These are phyloP conservation scores for Tribolium castaneum DNA, from an alignment of 1,140 invertebrate genomes.

Conservation along the genomic window DNA sequence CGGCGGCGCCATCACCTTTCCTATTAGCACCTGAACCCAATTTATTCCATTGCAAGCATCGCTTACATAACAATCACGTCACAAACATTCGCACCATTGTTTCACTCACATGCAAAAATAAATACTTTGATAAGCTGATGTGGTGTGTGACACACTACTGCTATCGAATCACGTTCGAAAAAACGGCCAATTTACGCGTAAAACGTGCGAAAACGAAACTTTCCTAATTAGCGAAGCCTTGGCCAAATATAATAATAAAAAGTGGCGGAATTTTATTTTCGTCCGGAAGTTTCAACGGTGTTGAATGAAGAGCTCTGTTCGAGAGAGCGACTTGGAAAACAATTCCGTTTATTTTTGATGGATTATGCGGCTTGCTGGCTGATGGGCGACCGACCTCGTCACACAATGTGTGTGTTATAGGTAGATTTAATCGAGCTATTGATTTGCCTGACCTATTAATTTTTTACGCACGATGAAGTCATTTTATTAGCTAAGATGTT, in stretches of 20 bases:
- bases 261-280: background rate
- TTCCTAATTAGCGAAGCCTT: background rate
- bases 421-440: conserved; percentile 14
- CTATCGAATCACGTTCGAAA: background rate
- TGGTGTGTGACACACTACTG: background rate
- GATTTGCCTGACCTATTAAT: conserved; percentile 20
- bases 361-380: background rate
- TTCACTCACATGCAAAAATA: background rate
- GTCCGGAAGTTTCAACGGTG: background rate
- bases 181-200: background rate
- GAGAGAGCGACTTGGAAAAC: background rate
- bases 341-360: background rate
- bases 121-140: background rate
- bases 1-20: background rate
- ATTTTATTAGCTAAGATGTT: background rate
- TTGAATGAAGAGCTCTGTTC: conserved; percentile 4
- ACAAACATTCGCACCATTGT: background rate
- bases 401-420: background rate
- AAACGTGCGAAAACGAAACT: conserved; percentile 2
- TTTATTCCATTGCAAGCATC: background rate
- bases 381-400: background rate
- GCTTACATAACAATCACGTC: background rate
- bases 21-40: background rate
- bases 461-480: background rate
- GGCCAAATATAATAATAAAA: background rate